Base-by-base conservation (phyloP, 1,140 invertebrate genomes). In the Rhysida immarginata region DNA sequence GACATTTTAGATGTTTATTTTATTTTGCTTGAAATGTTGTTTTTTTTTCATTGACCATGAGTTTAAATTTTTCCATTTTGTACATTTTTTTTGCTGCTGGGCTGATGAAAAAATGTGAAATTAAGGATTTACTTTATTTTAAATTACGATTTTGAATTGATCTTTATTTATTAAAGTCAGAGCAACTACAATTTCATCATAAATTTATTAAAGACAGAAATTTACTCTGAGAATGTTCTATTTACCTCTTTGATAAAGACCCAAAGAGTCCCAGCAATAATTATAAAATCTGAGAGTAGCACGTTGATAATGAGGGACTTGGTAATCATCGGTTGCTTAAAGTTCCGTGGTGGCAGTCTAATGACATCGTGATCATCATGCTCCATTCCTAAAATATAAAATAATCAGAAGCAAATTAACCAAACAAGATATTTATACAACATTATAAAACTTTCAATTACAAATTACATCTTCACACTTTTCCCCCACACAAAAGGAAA, bases 291-390 rank as follows among this genome's bases (percentile, higher is more conserved):
- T 2, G 94, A 96, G 2, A 96, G 71, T 27, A 99, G 69, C 43
- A 98, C 91, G 70, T 94, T 96, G 2, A 87, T 68, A 25, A 99
- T 84, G 13, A 99, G 75, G 48, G 79, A 77, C 58, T 80, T 78
- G 0, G 89, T 96, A 25, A 99, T 93, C 81, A 99, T 97, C 18
- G 84, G 86, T 63, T 92, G 86, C 67, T 83, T 85, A 0, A 86
- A 87, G 71, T 95, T 85, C 21, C 93, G 73, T 8, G 92, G 91
- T 52, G 87, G 85, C 61, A 95, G 90, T 62, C 84, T 83, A 3
- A 97, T 75, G 3, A 99, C 92, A 72, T 97, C 93, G 64, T 86
- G 85, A 73, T 98, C 94, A 2, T 98, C 94, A 1, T 94, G 94
- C 72, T 99, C 96, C 1, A 99, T 94, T 54, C 96, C 96, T 60